Percentiles rank a stretch among this genome's conserved stretches.
Evolutionary conservation across 2,888 invertebrate species (phyloP).

Genomic region (Plebejus melissa): DNA sequence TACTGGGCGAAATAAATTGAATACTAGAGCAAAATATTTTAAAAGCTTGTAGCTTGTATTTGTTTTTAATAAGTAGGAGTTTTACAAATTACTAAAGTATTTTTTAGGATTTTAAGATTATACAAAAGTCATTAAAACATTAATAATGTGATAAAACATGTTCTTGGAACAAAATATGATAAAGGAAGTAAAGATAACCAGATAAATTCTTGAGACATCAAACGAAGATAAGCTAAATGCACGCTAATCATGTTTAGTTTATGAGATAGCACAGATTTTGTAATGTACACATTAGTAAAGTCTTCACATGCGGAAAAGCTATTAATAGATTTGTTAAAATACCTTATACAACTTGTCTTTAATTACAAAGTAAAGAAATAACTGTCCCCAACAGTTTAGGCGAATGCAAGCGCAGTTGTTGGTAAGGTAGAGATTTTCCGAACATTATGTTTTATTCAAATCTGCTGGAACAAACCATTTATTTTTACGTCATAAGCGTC

Average conservation of each 20-base stretch:
- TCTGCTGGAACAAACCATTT: neutral
- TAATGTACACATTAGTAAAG: neutral
- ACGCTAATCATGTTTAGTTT: constrained; percentile 13
- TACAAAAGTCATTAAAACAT: neutral
- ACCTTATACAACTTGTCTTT: neutral
- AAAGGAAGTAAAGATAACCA: neutral
- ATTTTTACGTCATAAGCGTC: neutral
- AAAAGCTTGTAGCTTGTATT: neutral
- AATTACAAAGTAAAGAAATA: neutral
- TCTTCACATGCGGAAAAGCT: neutral
- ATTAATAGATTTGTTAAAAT: neutral
- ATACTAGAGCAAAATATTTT: neutral
- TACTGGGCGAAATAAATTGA: neutral
- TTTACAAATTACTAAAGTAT: neutral
- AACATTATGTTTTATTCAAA: neutral
- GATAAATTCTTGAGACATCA: constrained; percentile 1
- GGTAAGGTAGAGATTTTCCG: neutral
- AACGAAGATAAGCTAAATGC: constrained; percentile 2
- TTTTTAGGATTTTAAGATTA: neutral
- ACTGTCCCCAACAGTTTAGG: neutral
- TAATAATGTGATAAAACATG: neutral
- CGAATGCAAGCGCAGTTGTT: neutral
- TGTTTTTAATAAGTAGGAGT: too few relatives aligned
- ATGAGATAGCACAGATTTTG: constrained; percentile 1
- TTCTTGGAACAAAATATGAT: neutral